phyloP scores from a whole-genome alignment of 2,113 vertebrate species.

The Trochalopteron elliotii region DNA sequence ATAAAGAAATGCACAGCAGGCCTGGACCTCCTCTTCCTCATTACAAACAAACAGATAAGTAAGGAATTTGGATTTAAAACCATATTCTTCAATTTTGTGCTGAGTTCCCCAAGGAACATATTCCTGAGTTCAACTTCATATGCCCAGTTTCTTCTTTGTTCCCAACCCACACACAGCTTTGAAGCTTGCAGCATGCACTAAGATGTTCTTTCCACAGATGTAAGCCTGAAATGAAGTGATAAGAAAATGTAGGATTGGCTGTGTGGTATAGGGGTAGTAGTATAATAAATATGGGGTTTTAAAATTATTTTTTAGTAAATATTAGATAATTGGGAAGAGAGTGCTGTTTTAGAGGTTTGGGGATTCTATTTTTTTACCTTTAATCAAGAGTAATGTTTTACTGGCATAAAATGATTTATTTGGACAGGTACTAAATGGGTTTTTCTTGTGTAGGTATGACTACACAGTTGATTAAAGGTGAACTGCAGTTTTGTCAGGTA shows the following conservation, averaged over 20 bases:
- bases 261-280: background rate
- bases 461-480: background rate
- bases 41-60: constrained; percentile 91
- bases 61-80: constrained; percentile 46
- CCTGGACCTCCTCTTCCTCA: constrained; percentile 93
- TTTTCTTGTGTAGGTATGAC: background rate
- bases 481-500: background rate
- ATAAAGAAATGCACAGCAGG: constrained; percentile 83
- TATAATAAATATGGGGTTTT: background rate
- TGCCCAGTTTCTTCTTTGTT: background rate
- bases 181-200: background rate
- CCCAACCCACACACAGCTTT: background rate
- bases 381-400: background rate
- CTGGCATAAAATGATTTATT: background rate
- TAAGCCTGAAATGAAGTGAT: background rate
- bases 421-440: background rate
- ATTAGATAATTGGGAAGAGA: background rate
- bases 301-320: background rate
- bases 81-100: background rate
- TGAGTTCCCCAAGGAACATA: background rate
- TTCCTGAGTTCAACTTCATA: background rate
- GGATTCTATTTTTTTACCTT: background rate
- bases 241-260: background rate
- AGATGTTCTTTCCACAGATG: background rate
- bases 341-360: background rate